These are phyloP conservation scores for Epizoanthus scotinus DNA, from an alignment of 92 coral and sea anemone species.

Conservation along the genomic window DNA sequence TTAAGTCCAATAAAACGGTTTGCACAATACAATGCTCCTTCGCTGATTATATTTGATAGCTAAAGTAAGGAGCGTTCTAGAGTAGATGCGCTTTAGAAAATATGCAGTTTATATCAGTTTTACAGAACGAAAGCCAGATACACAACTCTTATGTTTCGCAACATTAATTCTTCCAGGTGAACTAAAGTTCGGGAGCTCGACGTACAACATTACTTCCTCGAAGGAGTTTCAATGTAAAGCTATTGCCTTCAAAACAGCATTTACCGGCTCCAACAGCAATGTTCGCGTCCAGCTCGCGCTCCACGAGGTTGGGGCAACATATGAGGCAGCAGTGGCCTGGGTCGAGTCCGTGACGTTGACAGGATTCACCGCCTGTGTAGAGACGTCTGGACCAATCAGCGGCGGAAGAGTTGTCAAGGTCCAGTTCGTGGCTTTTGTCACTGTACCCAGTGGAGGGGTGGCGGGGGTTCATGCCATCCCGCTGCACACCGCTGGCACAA, in stretches of 20 bases:
- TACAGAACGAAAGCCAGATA: too few species aligned
- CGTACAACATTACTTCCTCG: conserved; percentile 27
- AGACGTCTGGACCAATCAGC: conserved; percentile 63
- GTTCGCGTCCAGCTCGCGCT: conserved; percentile 34
- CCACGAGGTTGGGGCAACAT: conserved; percentile 16
- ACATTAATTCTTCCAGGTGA: neutral
- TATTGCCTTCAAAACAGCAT: conserved; percentile 44
- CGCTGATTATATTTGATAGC: too few species aligned
- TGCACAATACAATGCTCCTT: too few species aligned
- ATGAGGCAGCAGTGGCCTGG: conserved; percentile 75
- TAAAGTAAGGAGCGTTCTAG: too few species aligned
- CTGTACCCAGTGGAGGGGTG: conserved; percentile 46
- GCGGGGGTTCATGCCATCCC: conserved; percentile 43
- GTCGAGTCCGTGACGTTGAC: conserved; percentile 49
- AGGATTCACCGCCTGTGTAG: conserved; percentile 67
- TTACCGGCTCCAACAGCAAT: conserved; percentile 28
- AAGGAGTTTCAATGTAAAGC: conserved; percentile 53
- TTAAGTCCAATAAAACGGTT: too few species aligned
- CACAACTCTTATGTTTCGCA: too few species aligned
- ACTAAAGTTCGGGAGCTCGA: conserved; percentile 51
- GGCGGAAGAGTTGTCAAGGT: conserved; percentile 47
- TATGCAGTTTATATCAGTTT: neutral
- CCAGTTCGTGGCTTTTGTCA: conserved; percentile 56
- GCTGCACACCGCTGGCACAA: conserved; percentile 66
- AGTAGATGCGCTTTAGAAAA: too few species aligned